Evolutionary conservation across 2,113 vertebrate species (phyloP).

Genomic region (Mungos mungo): DNA sequence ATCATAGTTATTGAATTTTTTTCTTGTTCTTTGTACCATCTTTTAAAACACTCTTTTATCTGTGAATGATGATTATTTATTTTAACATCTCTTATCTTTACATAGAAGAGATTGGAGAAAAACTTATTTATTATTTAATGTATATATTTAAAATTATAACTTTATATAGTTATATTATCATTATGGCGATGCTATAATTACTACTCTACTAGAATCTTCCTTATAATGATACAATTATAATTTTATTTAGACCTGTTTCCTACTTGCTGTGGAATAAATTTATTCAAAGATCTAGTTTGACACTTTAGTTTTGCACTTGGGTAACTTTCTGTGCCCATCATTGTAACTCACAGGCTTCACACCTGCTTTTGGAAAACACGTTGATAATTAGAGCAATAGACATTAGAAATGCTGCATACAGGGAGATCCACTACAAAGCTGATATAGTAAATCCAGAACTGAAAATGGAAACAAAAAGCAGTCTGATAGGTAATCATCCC

Average conservation of each 20-base stretch:
- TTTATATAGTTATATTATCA: background rate
- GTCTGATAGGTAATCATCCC: background rate
- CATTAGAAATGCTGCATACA: background rate
- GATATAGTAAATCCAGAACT: background rate
- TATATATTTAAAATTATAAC: background rate
- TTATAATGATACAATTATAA: background rate
- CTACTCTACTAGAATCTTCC: background rate
- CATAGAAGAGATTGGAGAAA: background rate
- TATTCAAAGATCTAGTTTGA: background rate
- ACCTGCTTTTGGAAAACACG: background rate
- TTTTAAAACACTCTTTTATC: background rate
- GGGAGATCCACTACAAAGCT: background rate
- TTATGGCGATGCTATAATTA: background rate
- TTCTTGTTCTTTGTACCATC: background rate
- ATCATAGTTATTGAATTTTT: background rate
- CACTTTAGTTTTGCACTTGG: background rate
- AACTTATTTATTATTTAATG: background rate
- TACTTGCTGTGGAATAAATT: conserved; percentile 33
- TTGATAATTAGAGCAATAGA: background rate
- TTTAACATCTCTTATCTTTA: background rate
- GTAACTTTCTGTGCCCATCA: background rate
- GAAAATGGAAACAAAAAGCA: background rate
- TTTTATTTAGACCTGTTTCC: conserved; percentile 21
- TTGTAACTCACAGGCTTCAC: conserved; percentile 9
- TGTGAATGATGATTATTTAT: background rate